Evolutionary conservation across 2,888 invertebrate species (phyloP), one percentile per base, ranked within the genome.

Genomic region (Lasioglossum lativentre): DNA sequence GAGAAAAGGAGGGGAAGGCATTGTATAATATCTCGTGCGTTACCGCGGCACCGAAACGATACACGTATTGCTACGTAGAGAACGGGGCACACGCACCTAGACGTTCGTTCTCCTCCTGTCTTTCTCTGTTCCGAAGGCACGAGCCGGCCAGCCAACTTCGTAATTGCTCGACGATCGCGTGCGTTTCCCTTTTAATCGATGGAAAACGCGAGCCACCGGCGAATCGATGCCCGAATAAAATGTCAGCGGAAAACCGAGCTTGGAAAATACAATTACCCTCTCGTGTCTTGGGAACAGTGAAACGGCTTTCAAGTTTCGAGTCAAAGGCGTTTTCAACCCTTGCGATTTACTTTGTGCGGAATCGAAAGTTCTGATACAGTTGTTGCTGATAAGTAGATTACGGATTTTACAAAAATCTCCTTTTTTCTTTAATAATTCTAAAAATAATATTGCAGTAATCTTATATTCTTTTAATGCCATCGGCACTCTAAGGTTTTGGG

Each of bases 11-110:
- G 73, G 83, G 74, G 79, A 82, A 78, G 78, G 91, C 91, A 93
- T 94, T 94, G 93, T 94, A 92, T 91, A 93, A 92, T 90, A 86
- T 91, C 92, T 90, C 92, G 93, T 93, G 92, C 92, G 90, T 93
- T 93, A 93, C 92, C 90, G 89, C 78, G 82, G 80, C 85, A 89
- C 66, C 82, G 83, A 86, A 82, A 84, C 85, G 81, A 73, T 77
- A 82, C 78, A 68, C 56, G 78, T 80, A 77, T 8, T 85, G 79
- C 85, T 16, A 16, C 59, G 59, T 63, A 30, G 66, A 30, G 66
- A 66, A 10, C 66, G 8, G 77, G 74, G 80, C 80, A 38, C 75
- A 66, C 80, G 80, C 75, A 66, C 68, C 16, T 16, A 66, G 71
- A 40, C 47, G 30, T 10, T 52, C 52, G 52, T 71, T 8, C 56